phyloP scores from a whole-genome alignment of 2,797 vertebrate species.

The Melanotaenia parkinsoni region DNA sequence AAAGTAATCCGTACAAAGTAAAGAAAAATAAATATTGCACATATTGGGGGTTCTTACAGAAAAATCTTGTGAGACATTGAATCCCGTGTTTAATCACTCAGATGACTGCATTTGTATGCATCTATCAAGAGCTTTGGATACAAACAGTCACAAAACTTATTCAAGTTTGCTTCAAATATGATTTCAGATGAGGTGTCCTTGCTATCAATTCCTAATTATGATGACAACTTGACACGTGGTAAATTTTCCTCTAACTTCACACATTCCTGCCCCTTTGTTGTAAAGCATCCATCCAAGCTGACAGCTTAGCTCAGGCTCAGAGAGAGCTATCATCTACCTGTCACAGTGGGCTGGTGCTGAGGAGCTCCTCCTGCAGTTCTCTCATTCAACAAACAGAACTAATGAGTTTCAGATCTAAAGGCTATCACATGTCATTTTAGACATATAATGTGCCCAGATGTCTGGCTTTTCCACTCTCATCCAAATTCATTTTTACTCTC shows the following conservation, averaged over 20 bases:
- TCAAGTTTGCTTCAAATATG: constrained; percentile 11
- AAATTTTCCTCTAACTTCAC: constrained; percentile 41
- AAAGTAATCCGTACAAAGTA: constrained; percentile 6
- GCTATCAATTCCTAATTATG: constrained; percentile 18
- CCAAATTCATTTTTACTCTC: constrained; percentile 2
- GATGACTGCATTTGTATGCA: neutral
- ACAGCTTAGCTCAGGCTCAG: constrained; percentile 54
- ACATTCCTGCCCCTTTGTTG: constrained; percentile 17
- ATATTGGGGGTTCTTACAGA: neutral
- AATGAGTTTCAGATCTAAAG: constrained; percentile 39
- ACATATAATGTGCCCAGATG: constrained; percentile 8
- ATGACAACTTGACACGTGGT: constrained; percentile 18
- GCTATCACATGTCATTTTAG: constrained; percentile 27
- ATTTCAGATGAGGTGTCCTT: neutral
- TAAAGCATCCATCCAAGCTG: constrained; percentile 58
- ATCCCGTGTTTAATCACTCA: neutral
- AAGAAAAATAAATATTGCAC: neutral
- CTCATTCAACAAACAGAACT: constrained; percentile 33
- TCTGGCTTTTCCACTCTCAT: constrained; percentile 4
- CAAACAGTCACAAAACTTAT: neutral
- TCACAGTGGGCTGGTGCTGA: constrained; percentile 58
- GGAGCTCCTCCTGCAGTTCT: constrained; percentile 35
- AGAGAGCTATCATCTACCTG: constrained; percentile 67
- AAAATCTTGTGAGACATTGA: neutral
- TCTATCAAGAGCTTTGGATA: neutral